Conservation (phyloP, 2,113 vertebrate genomes). For the Meriones unguiculatus region DNA sequence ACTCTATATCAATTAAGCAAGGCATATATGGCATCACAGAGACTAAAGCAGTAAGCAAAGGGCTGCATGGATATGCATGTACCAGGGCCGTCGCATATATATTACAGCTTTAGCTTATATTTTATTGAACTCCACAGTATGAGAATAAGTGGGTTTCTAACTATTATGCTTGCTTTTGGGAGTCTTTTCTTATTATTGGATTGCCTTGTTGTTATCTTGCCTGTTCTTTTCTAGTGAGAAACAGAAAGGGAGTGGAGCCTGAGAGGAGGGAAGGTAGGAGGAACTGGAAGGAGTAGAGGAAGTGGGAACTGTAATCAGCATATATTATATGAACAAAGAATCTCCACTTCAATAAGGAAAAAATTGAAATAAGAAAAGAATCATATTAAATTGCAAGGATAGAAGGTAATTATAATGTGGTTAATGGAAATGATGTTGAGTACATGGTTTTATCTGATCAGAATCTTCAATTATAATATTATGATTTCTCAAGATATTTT, state of each 20-base stretch:
- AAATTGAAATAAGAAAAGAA: background rate
- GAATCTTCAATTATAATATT: background rate
- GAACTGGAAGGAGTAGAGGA: background rate
- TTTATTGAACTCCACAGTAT: no score
- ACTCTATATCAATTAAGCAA: no score
- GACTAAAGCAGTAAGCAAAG: no score
- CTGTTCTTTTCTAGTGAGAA: background rate
- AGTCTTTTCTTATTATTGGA: background rate
- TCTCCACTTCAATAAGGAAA: no score
- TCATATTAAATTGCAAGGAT: background rate
- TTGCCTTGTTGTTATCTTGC: no score
- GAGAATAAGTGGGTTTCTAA: background rate
- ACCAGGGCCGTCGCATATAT: no score
- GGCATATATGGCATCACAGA: no score
- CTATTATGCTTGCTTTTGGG: background rate
- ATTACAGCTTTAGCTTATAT: no score
- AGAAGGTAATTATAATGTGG: background rate
- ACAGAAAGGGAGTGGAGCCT: background rate
- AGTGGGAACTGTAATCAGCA: background rate
- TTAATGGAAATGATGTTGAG: no score
- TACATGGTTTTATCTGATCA: background rate
- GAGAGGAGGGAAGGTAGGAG: background rate
- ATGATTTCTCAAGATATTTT: background rate
- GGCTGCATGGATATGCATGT: no score
- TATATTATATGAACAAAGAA: background rate